Base-by-base conservation (phyloP, 1,140 invertebrate genomes). In the Drosophila dunni region DNA sequence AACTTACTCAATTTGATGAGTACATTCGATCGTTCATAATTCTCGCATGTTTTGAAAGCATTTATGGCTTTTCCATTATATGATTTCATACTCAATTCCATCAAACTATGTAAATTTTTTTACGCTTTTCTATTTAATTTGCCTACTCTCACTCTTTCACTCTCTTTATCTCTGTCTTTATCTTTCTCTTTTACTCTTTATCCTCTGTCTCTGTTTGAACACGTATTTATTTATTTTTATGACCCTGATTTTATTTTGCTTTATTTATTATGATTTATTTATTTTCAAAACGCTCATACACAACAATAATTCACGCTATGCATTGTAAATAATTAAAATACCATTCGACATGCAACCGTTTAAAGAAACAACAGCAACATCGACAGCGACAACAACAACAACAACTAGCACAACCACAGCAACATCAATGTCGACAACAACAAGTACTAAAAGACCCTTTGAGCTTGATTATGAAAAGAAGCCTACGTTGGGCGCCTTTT, bases 271-370 rank as follows among this genome's bases (percentile, higher is more conserved):
- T 40, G 67, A 66, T 75, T 57, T 74, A 75, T 83, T 90, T 84
- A 72, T 75, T 81, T 82, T 74, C 76, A 71, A 29, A 29, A 88
- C 64, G 73, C 67, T 75, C 68, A 75, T 81, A 60, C 54, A 79
- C 79, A 73, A 76, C 80, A 75, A 71, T 66, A 80, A 83, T 78
- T 78, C 79, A 85, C 84, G 79, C 89, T 75, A 89, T 91, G 74
- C 83, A 89, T 81, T 89, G 84, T 89, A 89, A 81, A 89, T 89
- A 90, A 89, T 83, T 57, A 72, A 86, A 75, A 72, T 71, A 84
- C 81, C 81, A 86, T 81, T 70, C 71, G 82, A 82, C 83, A 88
- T 88, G 82, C 81, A 86, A 88, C 75, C 64, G 69, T 69, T 86
- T 86, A 82, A 70, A 84, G 75, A 83, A 84, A 81, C 82, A 58